Percentiles rank a stretch among this genome's conserved stretches.
Evolutionary conservation across 2,113 vertebrate genomes (phyloP).

Genomic region (Oplegnathus fasciatus): DNA sequence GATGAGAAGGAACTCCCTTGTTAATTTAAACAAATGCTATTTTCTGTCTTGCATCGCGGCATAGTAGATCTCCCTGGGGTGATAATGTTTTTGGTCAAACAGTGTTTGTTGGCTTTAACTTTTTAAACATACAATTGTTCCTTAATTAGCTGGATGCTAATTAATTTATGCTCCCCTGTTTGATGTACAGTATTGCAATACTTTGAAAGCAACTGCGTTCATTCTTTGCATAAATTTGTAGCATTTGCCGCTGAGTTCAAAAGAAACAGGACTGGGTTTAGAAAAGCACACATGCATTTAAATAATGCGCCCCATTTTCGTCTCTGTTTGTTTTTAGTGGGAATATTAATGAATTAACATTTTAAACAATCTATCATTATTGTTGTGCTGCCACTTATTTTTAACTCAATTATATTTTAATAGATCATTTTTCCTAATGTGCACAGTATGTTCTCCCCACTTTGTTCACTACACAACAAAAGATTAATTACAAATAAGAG

Average conservation of each 20-base stretch:
- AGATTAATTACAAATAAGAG: slow-evolving; percentile 84
- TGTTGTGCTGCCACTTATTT: slow-evolving; percentile 84
- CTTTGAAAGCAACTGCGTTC: slow-evolving; percentile 80
- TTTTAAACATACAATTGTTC: slow-evolving; percentile 87
- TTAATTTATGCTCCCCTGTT: slow-evolving; percentile 83
- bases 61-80: slow-evolving; percentile 71
- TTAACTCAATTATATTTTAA: slow-evolving; percentile 87
- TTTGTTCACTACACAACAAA: slow-evolving; percentile 85
- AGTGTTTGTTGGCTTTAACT: slow-evolving; percentile 81
- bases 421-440: slow-evolving; percentile 84
- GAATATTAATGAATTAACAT: slow-evolving; percentile 86
- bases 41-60: slow-evolving; percentile 55
- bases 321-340: slow-evolving; percentile 81
- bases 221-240: slow-evolving; percentile 82
- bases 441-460: slow-evolving; percentile 76
- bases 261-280: slow-evolving; percentile 79
- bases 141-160: slow-evolving; percentile 83
- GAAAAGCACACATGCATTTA: slow-evolving; percentile 81
- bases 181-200: slow-evolving; percentile 82
- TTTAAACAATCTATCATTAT: slow-evolving; percentile 84
- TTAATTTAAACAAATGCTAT: slow-evolving; percentile 68
- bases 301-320: slow-evolving; percentile 85
- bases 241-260: slow-evolving; percentile 85
- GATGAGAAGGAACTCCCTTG: slow-evolving; percentile 8
- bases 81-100: slow-evolving; percentile 78